A percentile compares a stretch with the other conserved stretches of the same genome.
Conservation (phyloP, 2,113 vertebrate species). For the Phaethornis superciliosus region DNA sequence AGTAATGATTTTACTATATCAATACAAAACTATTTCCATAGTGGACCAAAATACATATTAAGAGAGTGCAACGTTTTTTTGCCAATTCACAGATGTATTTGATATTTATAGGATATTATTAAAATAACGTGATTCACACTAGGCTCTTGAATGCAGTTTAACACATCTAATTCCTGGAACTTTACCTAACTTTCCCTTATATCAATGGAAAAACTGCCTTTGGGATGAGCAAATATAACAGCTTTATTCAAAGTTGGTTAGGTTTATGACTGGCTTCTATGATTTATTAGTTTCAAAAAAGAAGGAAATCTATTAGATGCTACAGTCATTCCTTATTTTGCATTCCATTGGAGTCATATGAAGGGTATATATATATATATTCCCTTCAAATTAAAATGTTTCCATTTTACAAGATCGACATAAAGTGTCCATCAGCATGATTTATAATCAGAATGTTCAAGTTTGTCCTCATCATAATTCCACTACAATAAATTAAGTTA, state of each 20-base stretch:
- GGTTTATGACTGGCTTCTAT: not conserved
- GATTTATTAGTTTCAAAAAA: not conserved
- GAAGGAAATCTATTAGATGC: not conserved
- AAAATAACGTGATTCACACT: not conserved
- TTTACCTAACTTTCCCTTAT: not conserved
- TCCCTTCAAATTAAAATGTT: not conserved
- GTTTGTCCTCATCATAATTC: not conserved
- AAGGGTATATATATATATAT: not conserved
- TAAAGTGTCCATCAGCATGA: not conserved
- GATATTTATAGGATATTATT: not conserved
- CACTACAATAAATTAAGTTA: not conserved
- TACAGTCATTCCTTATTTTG: not conserved
- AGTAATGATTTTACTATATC: not conserved
- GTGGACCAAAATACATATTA: not conserved
- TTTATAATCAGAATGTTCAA: not conserved
- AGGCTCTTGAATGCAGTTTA: not conserved
- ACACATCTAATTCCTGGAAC: not conserved
- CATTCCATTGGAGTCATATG: not conserved
- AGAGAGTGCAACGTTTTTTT: accelerated
- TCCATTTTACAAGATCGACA: not conserved
- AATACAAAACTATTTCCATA: not conserved
- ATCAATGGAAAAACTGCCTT: not conserved
- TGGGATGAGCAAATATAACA: not conserved
- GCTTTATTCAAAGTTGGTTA: not conserved
- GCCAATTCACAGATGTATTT: not conserved